phyloP scores from a whole-genome alignment of 2,797 vertebrate species.

The Margarornis squamiger region DNA sequence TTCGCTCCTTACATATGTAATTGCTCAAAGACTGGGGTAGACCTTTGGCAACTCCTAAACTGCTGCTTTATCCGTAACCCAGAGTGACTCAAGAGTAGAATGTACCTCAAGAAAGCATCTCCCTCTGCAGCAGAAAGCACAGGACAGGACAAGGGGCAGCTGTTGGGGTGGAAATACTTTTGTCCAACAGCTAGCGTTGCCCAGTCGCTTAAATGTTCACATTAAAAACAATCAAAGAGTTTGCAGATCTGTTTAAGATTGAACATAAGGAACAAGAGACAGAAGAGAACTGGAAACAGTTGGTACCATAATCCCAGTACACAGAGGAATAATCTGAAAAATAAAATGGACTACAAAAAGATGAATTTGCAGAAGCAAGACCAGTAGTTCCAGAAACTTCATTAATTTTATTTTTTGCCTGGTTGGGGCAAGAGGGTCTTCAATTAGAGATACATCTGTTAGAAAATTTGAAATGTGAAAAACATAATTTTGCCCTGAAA shows the following conservation, averaged over 20 bases:
- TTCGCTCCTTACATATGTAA: background rate
- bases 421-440: background rate
- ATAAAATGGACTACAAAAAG: background rate
- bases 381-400: background rate
- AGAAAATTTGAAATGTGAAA: background rate
- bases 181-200: background rate
- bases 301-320: background rate
- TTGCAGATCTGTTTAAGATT: background rate
- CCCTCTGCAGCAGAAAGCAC: background rate
- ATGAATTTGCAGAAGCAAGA: background rate
- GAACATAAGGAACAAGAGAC: background rate
- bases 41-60: background rate
- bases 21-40: background rate
- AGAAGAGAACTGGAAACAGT: background rate
- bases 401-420: background rate
- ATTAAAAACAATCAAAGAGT: background rate
- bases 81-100: background rate
- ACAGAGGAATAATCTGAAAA: background rate
- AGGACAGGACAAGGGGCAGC: background rate
- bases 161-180: background rate
- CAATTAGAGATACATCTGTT: background rate
- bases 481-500: background rate
- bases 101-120: background rate
- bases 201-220: background rate
- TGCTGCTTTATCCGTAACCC: background rate